Percentiles rank a stretch among this genome's conserved stretches.
Evolutionary conservation across 2,797 vertebrate genomes (phyloP).

Genomic region (Syngnathus acus): DNA sequence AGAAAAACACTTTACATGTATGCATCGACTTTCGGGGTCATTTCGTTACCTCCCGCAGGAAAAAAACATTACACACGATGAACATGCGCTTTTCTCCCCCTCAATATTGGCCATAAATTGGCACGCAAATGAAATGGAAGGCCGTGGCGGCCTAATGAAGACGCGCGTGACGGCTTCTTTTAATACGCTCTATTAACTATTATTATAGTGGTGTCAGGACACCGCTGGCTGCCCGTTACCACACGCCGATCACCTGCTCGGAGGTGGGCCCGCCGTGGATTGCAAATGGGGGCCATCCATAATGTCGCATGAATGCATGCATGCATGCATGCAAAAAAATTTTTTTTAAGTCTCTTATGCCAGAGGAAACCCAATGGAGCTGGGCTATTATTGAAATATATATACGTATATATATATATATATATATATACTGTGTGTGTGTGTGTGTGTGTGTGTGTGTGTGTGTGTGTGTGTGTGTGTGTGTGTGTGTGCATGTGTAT

Average conservation of each 20-base stretch:
- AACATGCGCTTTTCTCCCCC: conserved; percentile 84
- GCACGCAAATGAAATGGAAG: conserved; percentile 98
- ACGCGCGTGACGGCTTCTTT: conserved; percentile 35
- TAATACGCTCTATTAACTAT: conserved; percentile 90
- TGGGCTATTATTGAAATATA: neutral
- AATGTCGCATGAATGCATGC: conserved; percentile 15
- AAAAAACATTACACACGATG: conserved; percentile 97
- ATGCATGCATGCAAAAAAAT: neutral
- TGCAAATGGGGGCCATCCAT: conserved; percentile 63
- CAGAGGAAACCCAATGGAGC: neutral
- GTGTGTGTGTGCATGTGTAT: no score
- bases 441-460: no score
- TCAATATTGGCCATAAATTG: conserved; percentile 99
- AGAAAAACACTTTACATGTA: conserved; percentile 82
- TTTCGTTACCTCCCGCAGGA: conserved; percentile 99
- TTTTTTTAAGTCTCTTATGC: neutral
- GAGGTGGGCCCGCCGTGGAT: conserved; percentile 68
- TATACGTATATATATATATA: no score
- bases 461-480: no score
- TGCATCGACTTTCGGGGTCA: conserved; percentile 91
- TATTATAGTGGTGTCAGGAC: conserved; percentile 81
- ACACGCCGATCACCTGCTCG: conserved; percentile 85
- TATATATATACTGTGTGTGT: no score
- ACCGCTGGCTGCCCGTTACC: conserved; percentile 81
- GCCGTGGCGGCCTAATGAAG: conserved; percentile 94